phyloP scores from a whole-genome alignment of 2,797 vertebrate genomes.

The Cottoperca gobio region DNA sequence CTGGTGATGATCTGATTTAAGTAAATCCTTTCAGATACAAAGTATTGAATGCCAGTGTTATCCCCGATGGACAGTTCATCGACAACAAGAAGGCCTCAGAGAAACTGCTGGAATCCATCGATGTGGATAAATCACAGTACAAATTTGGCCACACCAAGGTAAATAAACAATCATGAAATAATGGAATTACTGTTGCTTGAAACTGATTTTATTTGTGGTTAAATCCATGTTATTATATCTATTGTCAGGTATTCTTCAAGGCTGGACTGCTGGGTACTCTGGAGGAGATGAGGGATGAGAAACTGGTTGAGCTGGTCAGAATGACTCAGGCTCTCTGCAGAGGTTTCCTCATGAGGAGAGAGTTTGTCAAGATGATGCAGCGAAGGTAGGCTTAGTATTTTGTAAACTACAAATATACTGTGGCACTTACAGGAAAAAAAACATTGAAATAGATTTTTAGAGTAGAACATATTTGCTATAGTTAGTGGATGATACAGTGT shows the following conservation, averaged over 20 bases:
- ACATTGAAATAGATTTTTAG: background rate
- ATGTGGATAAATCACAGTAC: constrained; percentile 91
- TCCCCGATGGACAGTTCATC: constrained; percentile 90
- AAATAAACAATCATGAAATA: too few relatives aligned
- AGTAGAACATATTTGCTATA: background rate
- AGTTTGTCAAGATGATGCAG: constrained; percentile 87
- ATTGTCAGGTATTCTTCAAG: constrained; percentile 91
- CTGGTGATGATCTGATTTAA: too few relatives aligned
- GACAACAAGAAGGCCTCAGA: constrained; percentile 93
- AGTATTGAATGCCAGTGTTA: constrained; percentile 89
- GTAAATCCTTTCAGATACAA: constrained; percentile 87
- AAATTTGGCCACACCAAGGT: constrained; percentile 94
- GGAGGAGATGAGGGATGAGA: constrained; percentile 89
- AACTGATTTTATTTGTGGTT: too few relatives aligned
- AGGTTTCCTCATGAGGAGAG: constrained; percentile 85
- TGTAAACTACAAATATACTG: background rate
- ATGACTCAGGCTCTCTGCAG: constrained; percentile 85
- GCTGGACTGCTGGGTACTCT: constrained; percentile 86
- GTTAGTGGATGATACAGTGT: background rate
- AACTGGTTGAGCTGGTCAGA: constrained; percentile 84
- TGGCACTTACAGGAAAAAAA: background rate
- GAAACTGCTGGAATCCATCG: constrained; percentile 90
- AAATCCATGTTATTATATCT: too few relatives aligned
- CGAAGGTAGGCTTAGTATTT: constrained; percentile 77
- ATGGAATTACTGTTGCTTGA: too few relatives aligned